These are phyloP conservation scores for Cheirogaleus medius DNA, from an alignment of 2,113 vertebrate genomes.

Conservation along the genomic window DNA sequence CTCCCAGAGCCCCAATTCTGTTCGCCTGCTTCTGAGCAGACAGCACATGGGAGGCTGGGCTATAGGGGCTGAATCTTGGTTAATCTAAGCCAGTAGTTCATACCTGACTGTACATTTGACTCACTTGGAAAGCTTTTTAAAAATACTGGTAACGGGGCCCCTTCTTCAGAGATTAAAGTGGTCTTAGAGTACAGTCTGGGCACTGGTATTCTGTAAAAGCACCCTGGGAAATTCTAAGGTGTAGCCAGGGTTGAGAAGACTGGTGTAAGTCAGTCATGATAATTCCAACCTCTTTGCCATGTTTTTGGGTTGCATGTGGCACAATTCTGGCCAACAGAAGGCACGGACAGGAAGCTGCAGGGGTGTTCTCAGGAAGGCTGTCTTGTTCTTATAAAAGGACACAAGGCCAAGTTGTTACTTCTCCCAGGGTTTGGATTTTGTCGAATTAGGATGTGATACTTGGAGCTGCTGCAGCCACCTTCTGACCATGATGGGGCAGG, in stretches of 20 bases:
- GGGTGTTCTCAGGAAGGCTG: not conserved
- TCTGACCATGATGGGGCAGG: not conserved
- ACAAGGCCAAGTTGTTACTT: not conserved
- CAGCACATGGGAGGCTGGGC: not conserved
- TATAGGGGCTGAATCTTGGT: not conserved
- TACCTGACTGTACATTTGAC: not conserved
- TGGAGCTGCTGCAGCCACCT: not conserved
- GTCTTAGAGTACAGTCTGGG: not conserved
- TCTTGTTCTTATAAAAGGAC: not conserved
- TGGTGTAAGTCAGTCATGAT: slow-evolving; percentile 1
- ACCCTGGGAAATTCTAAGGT: not conserved
- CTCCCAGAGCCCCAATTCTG: not conserved
- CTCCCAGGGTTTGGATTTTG: slow-evolving; percentile 14
- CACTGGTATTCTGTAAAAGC: not conserved
- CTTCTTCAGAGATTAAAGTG: slow-evolving; percentile 21
- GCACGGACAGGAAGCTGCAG: not conserved
- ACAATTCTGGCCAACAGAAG: not conserved
- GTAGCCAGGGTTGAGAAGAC: not conserved
- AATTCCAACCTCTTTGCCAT: not conserved
- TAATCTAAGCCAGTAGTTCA: not conserved
- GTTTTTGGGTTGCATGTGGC: not conserved
- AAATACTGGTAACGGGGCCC: not conserved
- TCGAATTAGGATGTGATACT: not conserved
- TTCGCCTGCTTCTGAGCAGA: not conserved
- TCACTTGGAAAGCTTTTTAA: not conserved